phyloP scores from a whole-genome alignment of 1,140 invertebrate species.

The Antheraea mylitta region DNA sequence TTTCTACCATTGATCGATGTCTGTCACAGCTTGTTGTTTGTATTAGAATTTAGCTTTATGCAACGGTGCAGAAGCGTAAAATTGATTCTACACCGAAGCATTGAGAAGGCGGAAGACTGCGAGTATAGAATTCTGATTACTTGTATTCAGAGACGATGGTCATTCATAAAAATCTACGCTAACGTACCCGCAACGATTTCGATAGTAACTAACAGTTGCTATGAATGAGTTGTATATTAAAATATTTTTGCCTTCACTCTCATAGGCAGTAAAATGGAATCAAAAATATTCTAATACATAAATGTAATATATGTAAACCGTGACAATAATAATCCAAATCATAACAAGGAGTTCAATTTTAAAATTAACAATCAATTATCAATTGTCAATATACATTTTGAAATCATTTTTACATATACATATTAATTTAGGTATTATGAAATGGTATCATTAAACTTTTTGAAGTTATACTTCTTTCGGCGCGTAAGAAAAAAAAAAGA shows the following conservation, averaged over 20 bases:
- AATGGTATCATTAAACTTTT: no score
- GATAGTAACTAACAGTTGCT: neutral
- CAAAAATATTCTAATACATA: no score
- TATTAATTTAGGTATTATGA: no score
- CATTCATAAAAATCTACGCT: constrained; percentile 57
- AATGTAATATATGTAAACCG: no score
- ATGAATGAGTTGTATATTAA: neutral
- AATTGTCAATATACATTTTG: no score
- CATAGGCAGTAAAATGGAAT: no score
- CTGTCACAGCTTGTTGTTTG: constrained; percentile 42
- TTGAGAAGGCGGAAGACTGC: constrained; percentile 54
- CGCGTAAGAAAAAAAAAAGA: no score
- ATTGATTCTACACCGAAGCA: constrained; percentile 54
- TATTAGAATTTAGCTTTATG: constrained; percentile 61
- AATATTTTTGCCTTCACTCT: no score
- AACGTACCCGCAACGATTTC: neutral
- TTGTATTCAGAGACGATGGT: constrained; percentile 44
- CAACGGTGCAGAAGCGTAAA: constrained; percentile 65
- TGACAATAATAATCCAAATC: no score
- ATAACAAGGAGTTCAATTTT: neutral
- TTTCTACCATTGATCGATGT: constrained; percentile 36
- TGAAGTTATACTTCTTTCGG: no score
- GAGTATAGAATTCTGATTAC: constrained; percentile 30
- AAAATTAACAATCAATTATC: no score
- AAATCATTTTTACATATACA: no score